phyloP scores from a whole-genome alignment of 2,113 vertebrate species.

The Eretmochelys imbricata region DNA sequence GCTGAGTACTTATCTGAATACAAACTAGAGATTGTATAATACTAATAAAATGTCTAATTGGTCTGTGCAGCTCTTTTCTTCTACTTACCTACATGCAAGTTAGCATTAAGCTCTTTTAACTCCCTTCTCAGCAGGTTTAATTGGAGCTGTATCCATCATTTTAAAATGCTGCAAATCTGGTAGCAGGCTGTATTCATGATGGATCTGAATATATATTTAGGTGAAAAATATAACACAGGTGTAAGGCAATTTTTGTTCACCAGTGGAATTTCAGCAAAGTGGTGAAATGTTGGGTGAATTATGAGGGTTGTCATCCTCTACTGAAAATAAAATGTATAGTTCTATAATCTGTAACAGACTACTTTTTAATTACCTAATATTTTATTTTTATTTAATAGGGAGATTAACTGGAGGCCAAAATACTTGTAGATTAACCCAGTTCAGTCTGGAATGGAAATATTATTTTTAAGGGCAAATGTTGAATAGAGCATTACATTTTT shows the following conservation, averaged over 20 bases:
- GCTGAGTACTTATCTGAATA: neutral
- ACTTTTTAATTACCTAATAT: slow-evolving; percentile 37
- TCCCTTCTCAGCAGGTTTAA: neutral
- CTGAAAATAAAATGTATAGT: slow-evolving; percentile 48
- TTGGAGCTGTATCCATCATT: neutral
- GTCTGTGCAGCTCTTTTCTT: neutral
- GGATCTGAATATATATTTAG: slow-evolving; percentile 45
- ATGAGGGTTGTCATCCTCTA: slow-evolving; percentile 43
- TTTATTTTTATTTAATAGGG: slow-evolving; percentile 59
- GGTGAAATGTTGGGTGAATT: slow-evolving; percentile 50
- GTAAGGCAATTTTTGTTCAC: slow-evolving; percentile 52
- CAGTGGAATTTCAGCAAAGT: slow-evolving; percentile 42
- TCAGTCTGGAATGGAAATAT: slow-evolving; percentile 16
- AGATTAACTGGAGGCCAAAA: slow-evolving; percentile 54
- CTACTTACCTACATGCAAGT: neutral
- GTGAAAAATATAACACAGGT: slow-evolving; percentile 57
- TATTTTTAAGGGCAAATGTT: slow-evolving; percentile 27
- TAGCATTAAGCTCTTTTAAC: neutral
- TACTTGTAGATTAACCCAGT: slow-evolving; percentile 24
- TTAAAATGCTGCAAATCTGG: slow-evolving; percentile 33
- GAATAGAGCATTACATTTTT: slow-evolving; percentile 30
- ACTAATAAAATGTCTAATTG: neutral
- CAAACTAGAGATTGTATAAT: neutral
- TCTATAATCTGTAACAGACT: slow-evolving; percentile 48
- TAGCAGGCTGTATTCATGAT: neutral